phyloP scores from a whole-genome alignment of 1,140 invertebrate species.

The Zaprionus ornatus region DNA sequence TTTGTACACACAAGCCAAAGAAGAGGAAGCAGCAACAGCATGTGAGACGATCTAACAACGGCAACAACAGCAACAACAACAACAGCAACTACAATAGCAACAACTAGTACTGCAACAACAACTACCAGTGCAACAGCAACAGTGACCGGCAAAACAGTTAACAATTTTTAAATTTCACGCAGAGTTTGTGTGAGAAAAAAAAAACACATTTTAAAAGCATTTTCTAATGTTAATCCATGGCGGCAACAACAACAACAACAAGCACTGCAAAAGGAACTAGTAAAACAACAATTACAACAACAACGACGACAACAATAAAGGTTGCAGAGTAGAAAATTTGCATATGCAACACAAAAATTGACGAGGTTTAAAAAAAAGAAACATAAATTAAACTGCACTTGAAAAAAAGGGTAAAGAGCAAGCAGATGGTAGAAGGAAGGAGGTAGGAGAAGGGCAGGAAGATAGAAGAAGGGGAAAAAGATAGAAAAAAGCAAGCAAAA shows the following conservation, averaged over 20 bases:
- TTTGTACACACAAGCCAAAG: slow-evolving; percentile 58
- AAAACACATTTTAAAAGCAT: slow-evolving; percentile 46
- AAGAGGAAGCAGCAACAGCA: slow-evolving; percentile 41
- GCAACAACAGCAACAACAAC: slow-evolving; percentile 11
- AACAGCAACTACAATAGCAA: slow-evolving; percentile 21
- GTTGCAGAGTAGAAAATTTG: neutral
- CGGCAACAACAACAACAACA: slow-evolving; percentile 7
- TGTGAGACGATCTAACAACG: slow-evolving; percentile 39
- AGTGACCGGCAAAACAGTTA: slow-evolving; percentile 26
- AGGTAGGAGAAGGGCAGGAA: too few relatives aligned
- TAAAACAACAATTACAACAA: neutral
- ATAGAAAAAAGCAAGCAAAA: too few relatives aligned
- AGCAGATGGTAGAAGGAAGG: neutral
- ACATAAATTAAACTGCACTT: slow-evolving; percentile 29
- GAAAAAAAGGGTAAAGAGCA: neutral
- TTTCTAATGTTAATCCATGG: slow-evolving; percentile 58
- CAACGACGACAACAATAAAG: neutral
- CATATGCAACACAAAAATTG: slow-evolving; percentile 16
- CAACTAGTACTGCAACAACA: neutral
- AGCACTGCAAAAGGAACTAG: neutral
- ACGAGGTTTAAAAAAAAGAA: too few relatives aligned
- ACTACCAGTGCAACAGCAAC: slow-evolving; percentile 1
- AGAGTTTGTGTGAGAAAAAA: slow-evolving; percentile 34
- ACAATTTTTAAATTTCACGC: slow-evolving; percentile 52
- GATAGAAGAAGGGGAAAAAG: too few relatives aligned